Base-by-base conservation (phyloP, 2,888 invertebrate genomes). In the Pseudeuparius sepicola region DNA sequence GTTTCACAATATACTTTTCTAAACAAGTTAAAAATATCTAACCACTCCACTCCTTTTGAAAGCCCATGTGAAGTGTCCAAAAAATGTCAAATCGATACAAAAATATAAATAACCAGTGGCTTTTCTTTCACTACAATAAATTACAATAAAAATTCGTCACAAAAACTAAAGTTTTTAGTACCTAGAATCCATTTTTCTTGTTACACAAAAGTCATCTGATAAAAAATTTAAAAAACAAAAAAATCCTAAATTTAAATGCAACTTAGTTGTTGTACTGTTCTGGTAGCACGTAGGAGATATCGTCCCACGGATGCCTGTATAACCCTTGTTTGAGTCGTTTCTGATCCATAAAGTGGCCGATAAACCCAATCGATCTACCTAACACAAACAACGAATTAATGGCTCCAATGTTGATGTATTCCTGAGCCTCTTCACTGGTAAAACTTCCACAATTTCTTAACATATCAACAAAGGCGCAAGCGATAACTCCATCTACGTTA, bases 241-340 rank as follows among this genome's bases (percentile, higher is more conserved):
- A 7, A 25, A 25, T 11, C 9, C 10, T n/a, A 7, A 9, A 6
- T 25, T 10, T 25, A 10, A 25, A n/a, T 25, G 7, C 6, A 7
- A 4, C 5, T 10, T 28, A 43, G 30, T 60, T 60, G 48, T 60
- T 63, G 57, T 75, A 75, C 54, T 75, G 74, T 52, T 86, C 85
- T 4, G 86, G 85, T 56, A 87, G 66, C 41, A 86, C 78, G 58
- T 86, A 86, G 1, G 83, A 82, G 66, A 98, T 99, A 61, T 98
- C 98, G 60, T 98, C 98, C 98, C 98, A 98, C 1, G 98, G 98
- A 66, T 99, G 98, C 50, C 98, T 82, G 67, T 98, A 98, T 3
- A 99, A 73, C 4, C 97, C 98, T 67, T 99, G 98, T 59, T 97
- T 97, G 66, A 99, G 74, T 46, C 98, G 73, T 68, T 92, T 94